A percentile compares a stretch with the other conserved stretches of the same genome.
phyloP scores from a whole-genome alignment of 2,113 vertebrate genomes.

The Chaetura pelagica region DNA sequence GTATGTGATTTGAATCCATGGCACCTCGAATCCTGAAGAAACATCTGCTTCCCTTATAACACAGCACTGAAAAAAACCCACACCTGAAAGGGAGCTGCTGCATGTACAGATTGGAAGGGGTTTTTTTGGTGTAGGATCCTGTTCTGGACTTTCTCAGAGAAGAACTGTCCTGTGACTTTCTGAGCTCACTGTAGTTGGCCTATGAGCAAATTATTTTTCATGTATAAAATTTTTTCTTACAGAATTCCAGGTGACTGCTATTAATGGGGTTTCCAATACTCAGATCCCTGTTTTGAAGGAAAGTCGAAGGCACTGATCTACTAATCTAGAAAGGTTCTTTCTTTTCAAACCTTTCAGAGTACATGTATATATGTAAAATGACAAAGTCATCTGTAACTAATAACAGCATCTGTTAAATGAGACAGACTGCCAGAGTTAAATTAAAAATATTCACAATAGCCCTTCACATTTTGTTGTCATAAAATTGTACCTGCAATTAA shows the following conservation, averaged over 20 bases:
- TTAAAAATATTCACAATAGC: conserved; percentile 63
- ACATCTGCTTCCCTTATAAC: conserved; percentile 46
- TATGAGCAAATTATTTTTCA: background rate
- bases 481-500: conserved; percentile 70
- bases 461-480: conserved; percentile 66
- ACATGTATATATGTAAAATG: background rate
- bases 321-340: background rate
- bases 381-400: conserved; percentile 63
- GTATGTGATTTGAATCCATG: conserved; percentile 54
- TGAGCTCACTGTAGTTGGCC: background rate
- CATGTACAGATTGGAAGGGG: background rate
- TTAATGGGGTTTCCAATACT: background rate
- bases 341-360: background rate
- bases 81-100: background rate
- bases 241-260: background rate
- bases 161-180: background rate
- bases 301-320: background rate
- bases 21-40: conserved; percentile 39
- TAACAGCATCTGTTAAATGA: conserved; percentile 59
- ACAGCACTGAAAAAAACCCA: background rate
- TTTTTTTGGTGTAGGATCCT: background rate
- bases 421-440: conserved; percentile 53
- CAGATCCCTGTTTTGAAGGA: background rate
- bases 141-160: background rate
- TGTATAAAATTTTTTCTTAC: background rate